phyloP scores from a whole-genome alignment of 53 echinoderm and acorn worm genomes.

The Holothuria scabra region DNA sequence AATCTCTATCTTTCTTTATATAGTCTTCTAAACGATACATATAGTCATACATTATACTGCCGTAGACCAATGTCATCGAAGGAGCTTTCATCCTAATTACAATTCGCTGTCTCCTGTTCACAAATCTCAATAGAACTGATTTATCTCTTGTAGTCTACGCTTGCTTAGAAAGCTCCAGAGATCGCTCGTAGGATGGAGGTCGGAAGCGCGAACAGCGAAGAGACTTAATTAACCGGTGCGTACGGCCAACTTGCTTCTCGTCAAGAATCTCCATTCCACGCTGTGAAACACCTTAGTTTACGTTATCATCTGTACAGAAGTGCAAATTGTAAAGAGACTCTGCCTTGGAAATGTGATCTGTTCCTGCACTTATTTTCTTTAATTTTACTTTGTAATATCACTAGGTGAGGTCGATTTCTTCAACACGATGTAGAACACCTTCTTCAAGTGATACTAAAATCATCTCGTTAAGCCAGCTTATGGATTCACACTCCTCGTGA shows the following conservation, averaged over 20 bases:
- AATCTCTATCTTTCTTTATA: not conserved
- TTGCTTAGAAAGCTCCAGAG: constrained; percentile 22
- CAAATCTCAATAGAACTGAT: constrained; percentile 23
- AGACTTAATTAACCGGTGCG: constrained; percentile 36
- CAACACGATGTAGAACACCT: no score
- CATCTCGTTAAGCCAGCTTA: no score
- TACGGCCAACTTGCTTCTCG: constrained; percentile 6
- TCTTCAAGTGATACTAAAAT: no score
- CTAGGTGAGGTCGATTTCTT: no score
- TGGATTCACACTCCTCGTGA: no score
- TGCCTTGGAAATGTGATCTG: no score
- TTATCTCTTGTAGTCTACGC: constrained; percentile 20
- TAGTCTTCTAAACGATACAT: not conserved
- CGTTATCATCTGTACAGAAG: not conserved
- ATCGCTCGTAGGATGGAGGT: constrained; percentile 2
- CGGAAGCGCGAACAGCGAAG: constrained; percentile 10
- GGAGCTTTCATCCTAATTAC: constrained; percentile 37
- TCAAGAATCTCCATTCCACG: not conserved
- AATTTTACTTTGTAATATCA: no score
- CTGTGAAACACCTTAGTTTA: constrained; percentile 14
- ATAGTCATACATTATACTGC: not conserved
- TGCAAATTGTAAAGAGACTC: no score
- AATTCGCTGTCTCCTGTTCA: constrained; percentile 22
- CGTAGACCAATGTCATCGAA: not conserved
- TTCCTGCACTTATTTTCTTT: no score